A percentile compares a stretch with the other conserved stretches of the same genome.
phyloP scores from a whole-genome alignment of 2,797 vertebrate genomes.

The Tragopan temminckii region DNA sequence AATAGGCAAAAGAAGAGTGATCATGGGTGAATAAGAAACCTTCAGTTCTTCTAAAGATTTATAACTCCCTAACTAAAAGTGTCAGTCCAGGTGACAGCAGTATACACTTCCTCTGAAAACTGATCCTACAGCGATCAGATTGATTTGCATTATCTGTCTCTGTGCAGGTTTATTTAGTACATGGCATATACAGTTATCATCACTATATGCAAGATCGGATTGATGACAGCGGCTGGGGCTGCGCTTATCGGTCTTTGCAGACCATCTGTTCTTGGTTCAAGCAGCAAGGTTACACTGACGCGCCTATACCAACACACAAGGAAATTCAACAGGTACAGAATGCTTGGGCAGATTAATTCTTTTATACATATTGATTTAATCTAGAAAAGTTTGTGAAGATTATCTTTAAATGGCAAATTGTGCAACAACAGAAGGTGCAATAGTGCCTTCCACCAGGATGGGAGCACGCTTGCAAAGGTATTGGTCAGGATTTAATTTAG shows the following conservation, averaged over 20 bases:
- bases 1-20: background rate
- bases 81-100: background rate
- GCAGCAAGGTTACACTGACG: conserved; percentile 91
- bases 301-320: conserved; percentile 89
- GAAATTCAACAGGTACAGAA: conserved; percentile 93
- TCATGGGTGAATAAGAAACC: background rate
- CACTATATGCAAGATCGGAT: conserved; percentile 96
- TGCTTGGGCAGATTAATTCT: background rate
- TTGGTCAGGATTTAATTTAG: no score
- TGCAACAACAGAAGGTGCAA: no score
- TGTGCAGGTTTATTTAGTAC: conserved; percentile 86
- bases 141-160: background rate
- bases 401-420: background rate
- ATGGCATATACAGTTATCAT: conserved; percentile 92
- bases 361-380: background rate
- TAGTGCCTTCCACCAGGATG: no score
- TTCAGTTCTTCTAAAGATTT: background rate
- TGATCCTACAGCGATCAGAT: background rate
- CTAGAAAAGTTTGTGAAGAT: background rate
- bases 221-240: conserved; percentile 97
- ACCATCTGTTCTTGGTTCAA: conserved; percentile 98
- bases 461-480: no score
- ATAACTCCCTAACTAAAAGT: accelerated
- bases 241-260: conserved; percentile 96
- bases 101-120: background rate